A percentile compares a stretch with the other conserved stretches of the same genome.
phyloP scores from a whole-genome alignment of 1,140 invertebrate genomes.

The Acromyrmex charruanus region DNA sequence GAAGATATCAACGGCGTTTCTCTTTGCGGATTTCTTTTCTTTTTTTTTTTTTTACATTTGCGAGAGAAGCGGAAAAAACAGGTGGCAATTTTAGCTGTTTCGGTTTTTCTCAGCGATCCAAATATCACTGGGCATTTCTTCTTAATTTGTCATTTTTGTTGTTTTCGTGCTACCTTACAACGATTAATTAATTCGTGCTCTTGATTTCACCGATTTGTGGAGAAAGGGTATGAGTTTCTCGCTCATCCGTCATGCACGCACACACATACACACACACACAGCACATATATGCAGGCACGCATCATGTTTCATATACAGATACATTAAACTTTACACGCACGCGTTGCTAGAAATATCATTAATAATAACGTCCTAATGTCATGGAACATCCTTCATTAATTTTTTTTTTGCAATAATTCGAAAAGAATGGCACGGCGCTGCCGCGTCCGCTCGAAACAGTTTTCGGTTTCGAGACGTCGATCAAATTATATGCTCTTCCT shows the following conservation, averaged over 20 bases:
- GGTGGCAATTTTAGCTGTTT: constrained; percentile 62
- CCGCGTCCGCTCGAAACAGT: constrained; percentile 32
- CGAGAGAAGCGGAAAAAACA: constrained; percentile 72
- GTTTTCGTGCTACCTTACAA: constrained; percentile 65
- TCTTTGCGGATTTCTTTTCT: constrained; percentile 62
- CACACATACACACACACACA: background rate
- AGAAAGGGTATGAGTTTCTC: constrained; percentile 43
- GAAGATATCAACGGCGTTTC: constrained; percentile 38
- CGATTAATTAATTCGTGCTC: constrained; percentile 60
- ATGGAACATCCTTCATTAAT: constrained; percentile 80
- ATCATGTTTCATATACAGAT: constrained; percentile 25
- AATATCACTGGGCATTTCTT: constrained; percentile 34
- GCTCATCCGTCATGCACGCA: constrained; percentile 12
- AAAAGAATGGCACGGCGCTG: constrained; percentile 48
- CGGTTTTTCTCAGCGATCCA: constrained; percentile 10
- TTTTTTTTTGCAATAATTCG: constrained; percentile 56
- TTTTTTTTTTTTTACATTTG: constrained; percentile 50
- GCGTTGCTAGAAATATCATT: constrained; percentile 70
- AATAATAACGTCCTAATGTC: constrained; percentile 80
- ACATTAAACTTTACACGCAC: constrained; percentile 61
- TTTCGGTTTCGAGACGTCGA: background rate
- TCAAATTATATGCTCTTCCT: constrained; percentile 9
- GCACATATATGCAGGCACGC: constrained; percentile 25
- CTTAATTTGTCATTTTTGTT: constrained; percentile 48
- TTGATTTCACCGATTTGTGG: constrained; percentile 54